These are phyloP conservation scores for Drosophila fuyamai DNA, from an alignment of 1,140 invertebrate genomes.

Conservation along the genomic window DNA sequence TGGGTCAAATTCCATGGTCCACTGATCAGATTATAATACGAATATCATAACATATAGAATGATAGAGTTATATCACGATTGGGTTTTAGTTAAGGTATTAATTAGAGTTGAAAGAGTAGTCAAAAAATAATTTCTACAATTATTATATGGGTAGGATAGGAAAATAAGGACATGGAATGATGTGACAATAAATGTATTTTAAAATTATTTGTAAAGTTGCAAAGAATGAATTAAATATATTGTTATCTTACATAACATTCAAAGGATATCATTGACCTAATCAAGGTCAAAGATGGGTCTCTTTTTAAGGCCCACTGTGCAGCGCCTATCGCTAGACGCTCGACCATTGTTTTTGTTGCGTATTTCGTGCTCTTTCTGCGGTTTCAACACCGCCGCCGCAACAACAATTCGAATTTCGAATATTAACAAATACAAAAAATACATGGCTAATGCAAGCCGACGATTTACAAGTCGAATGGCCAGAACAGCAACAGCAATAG, in stretches of 20 bases:
- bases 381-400: constrained; percentile 66
- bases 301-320: constrained; percentile 24
- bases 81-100: too few species aligned
- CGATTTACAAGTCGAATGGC: constrained; percentile 79
- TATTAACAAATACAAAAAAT: constrained; percentile 77
- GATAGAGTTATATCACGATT: too few species aligned
- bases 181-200: too few species aligned
- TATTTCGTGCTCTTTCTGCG: constrained; percentile 60
- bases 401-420: constrained; percentile 74
- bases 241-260: background rate
- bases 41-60: too few species aligned
- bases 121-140: too few species aligned
- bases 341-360: constrained; percentile 38
- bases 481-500: constrained; percentile 39
- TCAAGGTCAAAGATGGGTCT: constrained; percentile 14
- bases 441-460: constrained; percentile 82
- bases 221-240: too few species aligned
- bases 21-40: background rate
- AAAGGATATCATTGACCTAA: background rate
- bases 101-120: too few species aligned
- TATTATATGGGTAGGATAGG: too few species aligned
- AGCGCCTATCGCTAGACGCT: constrained; percentile 8
- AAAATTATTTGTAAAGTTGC: too few species aligned
- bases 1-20: constrained; percentile 2
- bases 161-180: too few species aligned